Evolutionary conservation across 1,140 invertebrate species (phyloP).

Genomic region (Paracyclopina nana): DNA sequence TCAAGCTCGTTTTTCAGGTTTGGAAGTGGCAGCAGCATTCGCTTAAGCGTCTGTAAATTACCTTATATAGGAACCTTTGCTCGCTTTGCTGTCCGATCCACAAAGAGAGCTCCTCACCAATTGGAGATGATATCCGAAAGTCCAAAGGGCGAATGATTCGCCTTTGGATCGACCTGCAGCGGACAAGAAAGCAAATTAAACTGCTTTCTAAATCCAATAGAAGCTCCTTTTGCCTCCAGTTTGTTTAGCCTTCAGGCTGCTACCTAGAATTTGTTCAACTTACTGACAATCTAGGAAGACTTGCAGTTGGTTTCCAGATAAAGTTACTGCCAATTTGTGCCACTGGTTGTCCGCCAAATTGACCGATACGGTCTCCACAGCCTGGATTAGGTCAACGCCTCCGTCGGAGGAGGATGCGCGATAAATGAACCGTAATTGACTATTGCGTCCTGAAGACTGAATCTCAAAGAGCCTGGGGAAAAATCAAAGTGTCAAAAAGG

Average conservation of each 20-base stretch:
- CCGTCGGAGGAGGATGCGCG: not conserved
- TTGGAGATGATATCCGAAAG: not conserved
- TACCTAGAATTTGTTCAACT: not conserved
- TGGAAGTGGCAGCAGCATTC: too few relatives aligned
- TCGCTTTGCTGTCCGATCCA: not conserved
- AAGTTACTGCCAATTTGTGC: not conserved
- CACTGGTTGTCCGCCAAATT: constrained; percentile 1
- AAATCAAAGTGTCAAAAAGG: too few relatives aligned
- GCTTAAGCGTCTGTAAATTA: too few relatives aligned
- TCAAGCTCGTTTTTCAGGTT: too few relatives aligned
- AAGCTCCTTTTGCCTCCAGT: too few relatives aligned
- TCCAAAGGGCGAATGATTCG: not conserved
- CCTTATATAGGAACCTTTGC: not conserved
- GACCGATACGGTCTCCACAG: not conserved
- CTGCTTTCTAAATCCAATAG: too few relatives aligned
- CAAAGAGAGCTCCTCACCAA: not conserved
- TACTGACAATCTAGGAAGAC: constrained; percentile 5
- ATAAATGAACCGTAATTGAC: not conserved
- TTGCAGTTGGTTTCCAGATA: not conserved
- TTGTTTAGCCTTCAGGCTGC: not conserved
- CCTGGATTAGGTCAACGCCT: not conserved
- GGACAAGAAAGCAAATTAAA: too few relatives aligned
- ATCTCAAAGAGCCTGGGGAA: not conserved
- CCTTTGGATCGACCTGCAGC: not conserved
- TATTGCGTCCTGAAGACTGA: not conserved